These are phyloP conservation scores for Orthonevra nobilis DNA, from an alignment of 2,888 invertebrate genomes.

Conservation along the genomic window DNA sequence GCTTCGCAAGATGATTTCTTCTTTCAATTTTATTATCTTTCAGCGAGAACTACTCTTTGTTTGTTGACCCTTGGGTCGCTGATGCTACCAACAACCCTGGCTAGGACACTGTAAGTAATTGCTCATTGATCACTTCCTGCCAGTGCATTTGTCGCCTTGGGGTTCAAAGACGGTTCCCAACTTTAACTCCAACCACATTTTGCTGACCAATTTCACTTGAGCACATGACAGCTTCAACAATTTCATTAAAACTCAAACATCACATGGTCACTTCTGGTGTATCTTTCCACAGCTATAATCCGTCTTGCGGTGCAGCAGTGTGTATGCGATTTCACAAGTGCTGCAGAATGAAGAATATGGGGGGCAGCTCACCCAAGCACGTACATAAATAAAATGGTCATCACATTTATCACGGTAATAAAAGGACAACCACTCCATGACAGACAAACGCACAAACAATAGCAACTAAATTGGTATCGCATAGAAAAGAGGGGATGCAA, in stretches of 20 bases:
- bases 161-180: too few species aligned
- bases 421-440: conserved; percentile 36
- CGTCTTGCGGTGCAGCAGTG: conserved; percentile 22
- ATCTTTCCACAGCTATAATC: conserved; percentile 6
- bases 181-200: neutral
- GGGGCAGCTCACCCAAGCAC: conserved; percentile 22
- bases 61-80: too few species aligned
- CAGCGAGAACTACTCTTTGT: too few species aligned
- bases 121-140: conserved; percentile 8
- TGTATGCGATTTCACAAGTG: conserved; percentile 41
- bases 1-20: too few species aligned
- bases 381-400: conserved; percentile 56
- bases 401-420: conserved; percentile 63
- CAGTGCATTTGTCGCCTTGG: conserved; percentile 8
- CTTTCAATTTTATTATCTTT: too few species aligned
- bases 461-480: conserved; percentile 1
- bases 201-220: conserved; percentile 21
- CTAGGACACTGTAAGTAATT: neutral
- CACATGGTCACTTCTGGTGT: conserved; percentile 20
- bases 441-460: conserved; percentile 22
- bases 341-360: conserved; percentile 3
- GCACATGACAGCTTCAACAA: conserved; percentile 27
- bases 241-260: conserved; percentile 40
- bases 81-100: too few species aligned
- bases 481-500: neutral